phyloP scores from a whole-genome alignment of 2,888 invertebrate species.

The Trissolcus brochymenae region DNA sequence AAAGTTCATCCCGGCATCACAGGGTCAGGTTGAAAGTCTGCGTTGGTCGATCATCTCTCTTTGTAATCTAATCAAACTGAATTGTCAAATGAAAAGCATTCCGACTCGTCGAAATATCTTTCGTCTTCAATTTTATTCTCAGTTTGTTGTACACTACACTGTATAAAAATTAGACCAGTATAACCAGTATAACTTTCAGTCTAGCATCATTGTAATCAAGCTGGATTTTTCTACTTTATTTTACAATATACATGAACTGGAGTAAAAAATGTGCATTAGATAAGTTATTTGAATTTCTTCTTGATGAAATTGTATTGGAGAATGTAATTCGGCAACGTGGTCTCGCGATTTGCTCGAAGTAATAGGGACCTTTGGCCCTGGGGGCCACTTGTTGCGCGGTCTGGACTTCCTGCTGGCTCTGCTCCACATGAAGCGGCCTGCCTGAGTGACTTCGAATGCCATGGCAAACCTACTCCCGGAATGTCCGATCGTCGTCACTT shows the following conservation, averaged over 20 bases:
- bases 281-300: not conserved
- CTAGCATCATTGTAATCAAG: too few relatives aligned
- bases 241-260: too few relatives aligned
- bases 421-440: slow-evolving; percentile 66
- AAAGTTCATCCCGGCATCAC: slow-evolving; percentile 59
- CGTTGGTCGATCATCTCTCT: slow-evolving; percentile 60
- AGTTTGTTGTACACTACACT: too few relatives aligned
- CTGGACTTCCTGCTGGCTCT: slow-evolving; percentile 68
- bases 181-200: too few relatives aligned
- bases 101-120: slow-evolving; percentile 16
- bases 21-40: slow-evolving; percentile 64
- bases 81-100: slow-evolving; percentile 50
- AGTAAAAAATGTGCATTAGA: not conserved
- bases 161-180: too few relatives aligned
- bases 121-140: too few relatives aligned
- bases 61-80: slow-evolving; percentile 58
- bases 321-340: slow-evolving; percentile 42
- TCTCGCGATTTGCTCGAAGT: slow-evolving; percentile 62
- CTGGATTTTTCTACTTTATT: too few relatives aligned
- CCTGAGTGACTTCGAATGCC: slow-evolving; percentile 71
- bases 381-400: slow-evolving; percentile 74
- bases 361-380: slow-evolving; percentile 66
- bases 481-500: slow-evolving; percentile 70
- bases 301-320: slow-evolving; percentile 1
- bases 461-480: slow-evolving; percentile 66